Evolutionary conservation across 2,888 invertebrate species (phyloP).

Genomic region (Cyclophora albipunctata): DNA sequence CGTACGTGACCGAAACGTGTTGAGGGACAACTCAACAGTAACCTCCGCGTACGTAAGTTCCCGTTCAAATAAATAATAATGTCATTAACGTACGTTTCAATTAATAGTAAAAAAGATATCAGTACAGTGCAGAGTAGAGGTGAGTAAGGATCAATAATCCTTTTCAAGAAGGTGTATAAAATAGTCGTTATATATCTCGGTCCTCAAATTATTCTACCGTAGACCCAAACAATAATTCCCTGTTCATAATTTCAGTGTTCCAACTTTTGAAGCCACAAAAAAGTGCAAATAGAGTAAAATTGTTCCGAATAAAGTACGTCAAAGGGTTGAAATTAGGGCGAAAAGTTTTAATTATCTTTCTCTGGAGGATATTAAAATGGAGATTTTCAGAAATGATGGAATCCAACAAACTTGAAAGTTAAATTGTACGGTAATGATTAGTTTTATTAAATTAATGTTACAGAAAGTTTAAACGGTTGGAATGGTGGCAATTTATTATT

Average conservation of each 20-base stretch:
- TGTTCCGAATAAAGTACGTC: slow-evolving; percentile 22
- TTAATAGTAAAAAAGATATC: no score
- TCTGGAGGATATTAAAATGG: slow-evolving; percentile 17
- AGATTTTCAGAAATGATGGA: slow-evolving; percentile 19
- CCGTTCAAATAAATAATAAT: no score
- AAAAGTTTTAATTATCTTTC: slow-evolving; percentile 23
- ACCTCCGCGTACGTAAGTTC: no score
- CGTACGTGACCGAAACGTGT: no score
- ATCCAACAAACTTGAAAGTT: slow-evolving; percentile 11
- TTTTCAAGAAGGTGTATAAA: no score
- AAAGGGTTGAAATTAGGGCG: slow-evolving; percentile 23
- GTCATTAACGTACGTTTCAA: no score
- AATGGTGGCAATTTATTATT: no score
- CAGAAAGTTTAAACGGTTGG: neutral
- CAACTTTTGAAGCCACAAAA: slow-evolving; percentile 18
- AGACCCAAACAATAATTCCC: neutral
- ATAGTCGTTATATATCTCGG: no score
- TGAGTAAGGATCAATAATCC: no score
- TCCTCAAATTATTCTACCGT: neutral
- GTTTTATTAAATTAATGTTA: neutral
- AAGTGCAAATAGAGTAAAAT: slow-evolving; percentile 23
- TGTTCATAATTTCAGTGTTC: slow-evolving; percentile 10
- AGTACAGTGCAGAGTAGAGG: no score
- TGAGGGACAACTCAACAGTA: no score
- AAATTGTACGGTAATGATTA: slow-evolving; percentile 17